These are phyloP conservation scores for Tachina grossa DNA, from an alignment of 2,888 invertebrate genomes.

Conservation along the genomic window DNA sequence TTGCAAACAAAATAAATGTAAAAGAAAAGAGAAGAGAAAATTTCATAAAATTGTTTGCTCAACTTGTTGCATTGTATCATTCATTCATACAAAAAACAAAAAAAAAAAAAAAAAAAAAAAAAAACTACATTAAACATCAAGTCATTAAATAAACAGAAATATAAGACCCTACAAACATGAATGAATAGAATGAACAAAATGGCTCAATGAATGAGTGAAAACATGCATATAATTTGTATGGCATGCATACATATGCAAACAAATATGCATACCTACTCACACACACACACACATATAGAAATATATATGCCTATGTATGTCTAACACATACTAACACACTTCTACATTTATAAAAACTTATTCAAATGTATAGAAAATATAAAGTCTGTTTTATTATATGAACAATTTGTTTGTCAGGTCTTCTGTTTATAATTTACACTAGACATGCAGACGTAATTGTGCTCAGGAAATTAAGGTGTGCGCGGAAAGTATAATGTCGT, in stretches of 20 bases:
- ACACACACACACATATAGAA: neutral
- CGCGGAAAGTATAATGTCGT: neutral
- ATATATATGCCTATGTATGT: no score
- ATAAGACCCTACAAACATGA: slow-evolving; percentile 40
- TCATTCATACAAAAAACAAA: neutral
- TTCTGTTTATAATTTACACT: slow-evolving; percentile 34
- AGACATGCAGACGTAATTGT: neutral
- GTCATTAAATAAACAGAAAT: slow-evolving; percentile 36
- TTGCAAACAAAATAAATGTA: slow-evolving; percentile 29
- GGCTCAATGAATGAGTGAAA: slow-evolving; percentile 56
- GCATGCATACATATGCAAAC: slow-evolving; percentile 17
- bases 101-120: neutral
- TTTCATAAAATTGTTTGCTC: slow-evolving; percentile 59
- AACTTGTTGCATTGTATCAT: slow-evolving; percentile 69
- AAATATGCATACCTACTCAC: neutral
- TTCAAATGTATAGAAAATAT: slow-evolving; percentile 35
- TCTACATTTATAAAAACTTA: neutral
- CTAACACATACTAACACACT: no score
- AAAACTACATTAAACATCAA: slow-evolving; percentile 46
- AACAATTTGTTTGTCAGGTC: slow-evolving; percentile 42
- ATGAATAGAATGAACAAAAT: slow-evolving; percentile 44
- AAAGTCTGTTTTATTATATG: slow-evolving; percentile 28
- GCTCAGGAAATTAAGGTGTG: neutral
- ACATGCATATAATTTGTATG: slow-evolving; percentile 54
- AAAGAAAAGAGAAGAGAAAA: slow-evolving; percentile 17